A percentile compares a stretch with the other conserved stretches of the same genome.
Conservation (phyloP, 2,888 invertebrate species). For the Drosophila melanosoma region DNA sequence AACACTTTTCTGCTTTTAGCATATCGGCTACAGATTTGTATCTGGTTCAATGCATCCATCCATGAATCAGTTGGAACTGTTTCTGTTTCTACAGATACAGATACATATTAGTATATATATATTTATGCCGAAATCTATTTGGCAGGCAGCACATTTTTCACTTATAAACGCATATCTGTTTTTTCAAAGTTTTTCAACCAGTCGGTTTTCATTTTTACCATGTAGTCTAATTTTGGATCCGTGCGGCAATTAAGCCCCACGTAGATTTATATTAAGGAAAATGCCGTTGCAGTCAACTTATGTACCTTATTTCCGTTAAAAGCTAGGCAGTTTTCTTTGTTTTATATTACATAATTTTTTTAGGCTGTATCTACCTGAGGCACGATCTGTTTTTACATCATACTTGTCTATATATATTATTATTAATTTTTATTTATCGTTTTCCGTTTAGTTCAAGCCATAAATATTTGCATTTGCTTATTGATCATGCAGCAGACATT, state of each 20-base stretch:
- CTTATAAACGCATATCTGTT: conserved; percentile 38
- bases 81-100: conserved; percentile 7
- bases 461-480: conserved; percentile 9
- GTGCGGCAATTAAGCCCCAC: conserved; percentile 61
- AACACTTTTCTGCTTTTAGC: conserved; percentile 51
- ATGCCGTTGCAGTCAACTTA: not conserved
- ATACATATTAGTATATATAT: not conserved
- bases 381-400: not conserved
- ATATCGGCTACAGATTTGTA: conserved; percentile 49
- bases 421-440: not conserved
- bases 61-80: conserved; percentile 39
- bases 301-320: conserved; percentile 42
- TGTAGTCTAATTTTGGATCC: conserved; percentile 65
- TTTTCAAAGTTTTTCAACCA: conserved; percentile 47
- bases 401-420: not conserved
- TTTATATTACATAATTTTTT: not conserved
- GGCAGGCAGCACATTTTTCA: conserved; percentile 42
- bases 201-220: conserved; percentile 32
- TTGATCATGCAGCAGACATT: conserved; percentile 1
- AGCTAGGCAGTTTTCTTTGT: conserved; percentile 1
- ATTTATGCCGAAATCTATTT: conserved; percentile 46
- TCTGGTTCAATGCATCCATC: conserved; percentile 35
- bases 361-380: not conserved
- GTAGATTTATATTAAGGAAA: conserved; percentile 30
- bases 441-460: not conserved